Evolutionary conservation across 2,113 vertebrate genomes (phyloP), one percentile per base, ranked within the genome.

Genomic region (Daubentonia madagascariensis): DNA sequence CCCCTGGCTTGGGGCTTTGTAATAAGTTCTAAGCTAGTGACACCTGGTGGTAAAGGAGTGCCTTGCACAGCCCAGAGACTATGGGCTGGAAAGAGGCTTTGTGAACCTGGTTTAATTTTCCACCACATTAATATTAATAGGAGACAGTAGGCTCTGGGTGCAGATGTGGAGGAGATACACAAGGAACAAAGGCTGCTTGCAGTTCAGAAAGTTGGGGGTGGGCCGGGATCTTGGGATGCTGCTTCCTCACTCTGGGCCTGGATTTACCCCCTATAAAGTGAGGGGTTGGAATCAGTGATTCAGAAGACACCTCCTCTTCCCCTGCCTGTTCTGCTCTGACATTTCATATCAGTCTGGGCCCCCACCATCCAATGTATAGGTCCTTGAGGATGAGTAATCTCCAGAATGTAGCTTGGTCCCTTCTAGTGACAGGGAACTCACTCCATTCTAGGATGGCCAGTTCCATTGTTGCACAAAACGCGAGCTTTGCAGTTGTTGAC

Each of bases 31-130:
- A 54, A 93, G 25, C 43, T 9, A 40, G 14, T 37, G 23, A 54
- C 84, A 65, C 13, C 68, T 48, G 54, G 23, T 7, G 1, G 22
- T 84, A 73, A 89, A 7, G 40, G 84, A 80, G 17, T 7, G 11
- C 83, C 90, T 89, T 32, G 52, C 61, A 43, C 76, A 79, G 61
- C 18, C 23, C 25, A 18, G 73, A 86, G 61, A 45, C 85, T 91
- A 23, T 0, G 0, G 50, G 43, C 37, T 63, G 68, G 85, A 95
- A 84, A 92, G 83, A 6, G 10, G 73, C 37, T 17, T 48, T 2
- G 5, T 0, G 48, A 91, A n/a, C 22, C 75, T n/a, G n/a, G 3
- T 43, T 94, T 97, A 76, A 93, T 93, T 93, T 97, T 91, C 93
- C 23, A 35, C 76, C 16, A 4, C n/a, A 18, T 96, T 93, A 91